These are phyloP conservation scores for Manis pentadactyla DNA, from an alignment of 2,797 vertebrate species.

Conservation along the genomic window DNA sequence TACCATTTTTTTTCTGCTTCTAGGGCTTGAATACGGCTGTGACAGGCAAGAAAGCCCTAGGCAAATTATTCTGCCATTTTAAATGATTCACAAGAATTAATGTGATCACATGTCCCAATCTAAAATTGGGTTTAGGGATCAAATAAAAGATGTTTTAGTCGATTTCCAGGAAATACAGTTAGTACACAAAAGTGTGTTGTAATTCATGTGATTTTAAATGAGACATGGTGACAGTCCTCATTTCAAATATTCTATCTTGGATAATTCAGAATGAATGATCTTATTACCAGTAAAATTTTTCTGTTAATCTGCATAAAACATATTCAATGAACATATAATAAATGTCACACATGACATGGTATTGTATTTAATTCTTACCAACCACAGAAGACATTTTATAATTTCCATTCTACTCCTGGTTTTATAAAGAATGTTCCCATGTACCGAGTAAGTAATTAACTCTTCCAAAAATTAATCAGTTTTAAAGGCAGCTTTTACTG, in stretches of 20 bases:
- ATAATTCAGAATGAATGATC: background rate
- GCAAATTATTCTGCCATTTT: conserved; percentile 17
- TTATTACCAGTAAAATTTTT: background rate
- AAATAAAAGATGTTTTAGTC: background rate
- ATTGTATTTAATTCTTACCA: background rate
- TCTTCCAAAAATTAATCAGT: background rate
- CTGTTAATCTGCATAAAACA: conserved; percentile 41
- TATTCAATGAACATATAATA: background rate
- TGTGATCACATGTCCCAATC: background rate
- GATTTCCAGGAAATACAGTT: background rate
- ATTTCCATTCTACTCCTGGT: background rate
- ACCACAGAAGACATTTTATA: conserved; percentile 20
- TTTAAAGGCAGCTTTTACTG: background rate
- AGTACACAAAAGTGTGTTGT: background rate
- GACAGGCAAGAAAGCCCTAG: background rate
- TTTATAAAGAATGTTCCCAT: conserved; percentile 45
- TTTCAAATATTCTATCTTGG: conserved; percentile 15
- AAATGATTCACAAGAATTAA: background rate
- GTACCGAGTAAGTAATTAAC: background rate
- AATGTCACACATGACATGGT: background rate
- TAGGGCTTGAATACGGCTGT: background rate
- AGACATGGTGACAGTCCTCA: background rate
- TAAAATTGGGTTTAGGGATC: background rate
- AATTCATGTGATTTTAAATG: conserved; percentile 22
- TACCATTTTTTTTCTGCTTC: background rate